Percentiles rank a stretch among this genome's conserved stretches.
Conservation (phyloP, 2,113 vertebrate species). For the Falco punctatus region DNA sequence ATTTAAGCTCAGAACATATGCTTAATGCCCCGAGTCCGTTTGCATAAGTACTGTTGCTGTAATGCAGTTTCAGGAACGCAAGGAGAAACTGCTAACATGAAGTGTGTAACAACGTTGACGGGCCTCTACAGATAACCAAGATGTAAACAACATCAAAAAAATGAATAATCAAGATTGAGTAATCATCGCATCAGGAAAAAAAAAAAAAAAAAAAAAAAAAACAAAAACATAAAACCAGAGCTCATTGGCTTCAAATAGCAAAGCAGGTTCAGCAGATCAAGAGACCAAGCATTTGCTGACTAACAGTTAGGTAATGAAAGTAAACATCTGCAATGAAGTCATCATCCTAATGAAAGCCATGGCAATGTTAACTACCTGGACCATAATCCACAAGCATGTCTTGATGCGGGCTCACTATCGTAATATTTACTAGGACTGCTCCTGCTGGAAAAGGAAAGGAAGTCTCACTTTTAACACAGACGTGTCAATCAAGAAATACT, state of each 20-base stretch:
- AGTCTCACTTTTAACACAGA: neutral
- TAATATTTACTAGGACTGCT: neutral
- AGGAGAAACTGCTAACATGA: conserved; percentile 37
- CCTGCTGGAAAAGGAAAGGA: neutral
- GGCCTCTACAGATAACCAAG: conserved; percentile 9
- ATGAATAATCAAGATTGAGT: neutral
- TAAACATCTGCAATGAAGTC: conserved; percentile 40
- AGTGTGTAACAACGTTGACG: neutral
- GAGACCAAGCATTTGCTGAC: conserved; percentile 16
- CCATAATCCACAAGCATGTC: neutral
- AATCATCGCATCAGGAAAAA: neutral
- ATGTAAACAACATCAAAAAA: conserved; percentile 36
- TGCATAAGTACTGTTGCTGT: neutral
- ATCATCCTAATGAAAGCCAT: conserved; percentile 15
- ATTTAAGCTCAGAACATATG: neutral
- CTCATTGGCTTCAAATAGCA: conserved; percentile 6
- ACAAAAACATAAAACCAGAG: neutral
- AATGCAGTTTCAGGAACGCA: conserved; percentile 29
- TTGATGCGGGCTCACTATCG: neutral
- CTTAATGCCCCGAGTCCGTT: neutral
- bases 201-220: no score
- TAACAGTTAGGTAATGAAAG: conserved; percentile 43
- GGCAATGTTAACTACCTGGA: neutral
- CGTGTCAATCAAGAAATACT: neutral
- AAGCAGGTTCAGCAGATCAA: conserved; percentile 46